These are phyloP conservation scores for Ptiloglossa arizonensis DNA, from an alignment of 1,140 invertebrate species.

Conservation along the genomic window DNA sequence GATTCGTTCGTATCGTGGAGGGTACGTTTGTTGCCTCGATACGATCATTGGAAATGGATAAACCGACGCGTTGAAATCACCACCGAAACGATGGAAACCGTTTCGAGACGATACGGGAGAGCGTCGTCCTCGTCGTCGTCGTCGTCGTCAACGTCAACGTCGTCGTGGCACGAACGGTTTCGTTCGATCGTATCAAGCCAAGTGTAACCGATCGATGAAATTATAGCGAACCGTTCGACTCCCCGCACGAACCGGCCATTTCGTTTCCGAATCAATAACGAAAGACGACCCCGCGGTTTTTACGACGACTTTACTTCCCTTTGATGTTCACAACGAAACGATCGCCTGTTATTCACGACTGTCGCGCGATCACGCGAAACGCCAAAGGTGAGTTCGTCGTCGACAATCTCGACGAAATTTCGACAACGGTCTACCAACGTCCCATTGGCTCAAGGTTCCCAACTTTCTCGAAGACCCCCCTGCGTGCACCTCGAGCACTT, in stretches of 20 bases:
- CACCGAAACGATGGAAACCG: not conserved
- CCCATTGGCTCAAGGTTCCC: too few species aligned
- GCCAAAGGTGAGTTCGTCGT: conserved; percentile 8
- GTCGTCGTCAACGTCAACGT: too few species aligned
- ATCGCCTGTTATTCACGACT: not conserved
- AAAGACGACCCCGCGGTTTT: not conserved
- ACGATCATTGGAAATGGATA: too few species aligned
- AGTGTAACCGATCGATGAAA: conserved; percentile 30
- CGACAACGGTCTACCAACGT: too few species aligned
- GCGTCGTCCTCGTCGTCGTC: too few species aligned
- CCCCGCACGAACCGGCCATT: not conserved
- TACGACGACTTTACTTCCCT: conserved; percentile 9
- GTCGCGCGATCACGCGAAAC: conserved; percentile 7
- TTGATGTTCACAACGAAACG: not conserved
- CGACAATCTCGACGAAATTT: not conserved
- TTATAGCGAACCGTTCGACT: not conserved
- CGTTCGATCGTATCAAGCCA: conserved; percentile 5
- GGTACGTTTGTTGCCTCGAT: not conserved
- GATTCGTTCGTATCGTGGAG: too few species aligned
- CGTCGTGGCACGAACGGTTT: not conserved
- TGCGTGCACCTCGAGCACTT: too few species aligned
- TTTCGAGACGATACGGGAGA: not conserved
- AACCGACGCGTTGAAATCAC: not conserved
- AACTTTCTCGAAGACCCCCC: too few species aligned
- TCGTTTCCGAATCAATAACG: conserved; percentile 18